A percentile compares a stretch with the other conserved stretches of the same genome.
Evolutionary conservation across 1,140 invertebrate genomes (phyloP).

Genomic region (Drosophila sucinea): DNA sequence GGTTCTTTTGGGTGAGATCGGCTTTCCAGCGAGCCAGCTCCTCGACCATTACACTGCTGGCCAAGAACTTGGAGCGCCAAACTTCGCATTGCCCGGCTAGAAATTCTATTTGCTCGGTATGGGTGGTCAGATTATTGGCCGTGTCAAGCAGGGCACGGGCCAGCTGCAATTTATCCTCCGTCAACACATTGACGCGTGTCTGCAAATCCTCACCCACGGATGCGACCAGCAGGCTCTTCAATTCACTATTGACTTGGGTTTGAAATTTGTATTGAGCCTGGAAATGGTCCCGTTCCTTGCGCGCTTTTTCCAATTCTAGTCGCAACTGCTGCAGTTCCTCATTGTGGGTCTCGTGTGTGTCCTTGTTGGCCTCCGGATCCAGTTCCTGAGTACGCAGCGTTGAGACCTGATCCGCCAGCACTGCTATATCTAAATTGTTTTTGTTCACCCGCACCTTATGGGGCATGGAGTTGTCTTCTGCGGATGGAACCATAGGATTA

Average conservation of each 20-base stretch:
- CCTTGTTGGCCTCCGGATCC: constrained; percentile 37
- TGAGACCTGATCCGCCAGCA: constrained; percentile 88
- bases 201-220: constrained; percentile 97
- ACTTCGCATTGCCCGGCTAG: constrained; percentile 96
- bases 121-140: constrained; percentile 91
- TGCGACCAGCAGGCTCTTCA: constrained; percentile 96
- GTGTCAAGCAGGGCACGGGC: constrained; percentile 93
- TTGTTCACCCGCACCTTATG: constrained; percentile 66
- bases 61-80: constrained; percentile 97
- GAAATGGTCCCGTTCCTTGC: constrained; percentile 86
- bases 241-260: constrained; percentile 93
- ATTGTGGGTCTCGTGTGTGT: background rate
- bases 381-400: constrained; percentile 85
- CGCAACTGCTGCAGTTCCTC: constrained; percentile 58
- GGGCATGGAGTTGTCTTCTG: background rate
- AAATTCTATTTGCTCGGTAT: constrained; percentile 96
- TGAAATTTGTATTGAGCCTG: constrained; percentile 90
- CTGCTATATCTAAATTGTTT: constrained; percentile 89
- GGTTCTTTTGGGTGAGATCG: constrained; percentile 89
- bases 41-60: constrained; percentile 96
- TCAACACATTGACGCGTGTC: constrained; percentile 93
- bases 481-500: constrained; percentile 86
- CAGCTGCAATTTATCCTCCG: constrained; percentile 94
- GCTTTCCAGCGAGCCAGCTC: constrained; percentile 94
- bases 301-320: constrained; percentile 81